Evolutionary conservation across 2,888 invertebrate genomes (phyloP), one percentile per base, ranked within the genome.

Genomic region (Drosophila niveifrons): DNA sequence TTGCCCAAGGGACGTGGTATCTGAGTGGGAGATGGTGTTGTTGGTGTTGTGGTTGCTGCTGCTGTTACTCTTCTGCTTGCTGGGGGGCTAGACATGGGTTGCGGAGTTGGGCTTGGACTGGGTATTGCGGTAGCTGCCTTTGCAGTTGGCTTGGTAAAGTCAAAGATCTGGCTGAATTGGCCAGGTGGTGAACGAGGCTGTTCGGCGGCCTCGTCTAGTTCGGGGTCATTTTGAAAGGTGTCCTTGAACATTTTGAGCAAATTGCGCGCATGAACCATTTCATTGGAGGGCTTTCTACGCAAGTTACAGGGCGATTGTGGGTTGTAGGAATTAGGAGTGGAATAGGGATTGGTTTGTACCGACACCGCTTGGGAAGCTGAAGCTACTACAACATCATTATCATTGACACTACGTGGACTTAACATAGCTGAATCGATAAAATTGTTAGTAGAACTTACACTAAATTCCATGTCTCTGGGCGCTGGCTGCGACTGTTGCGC

Each of bases 371-470:
- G 75, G 75, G 75, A 74, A 80, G 80, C 72, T 72, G 80, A 78
- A 87, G 78, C 82, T 85, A 85, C 86, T 80, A 72, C 78, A 80
- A 73, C 69, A 78, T 55, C 61, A 73, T 78, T 69, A 74, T 56
- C 66, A 80, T 51, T 59, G 67, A 56, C 58, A 82, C 75, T 69
- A 59, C 75, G 64, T 71, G 77, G 75, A 82, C 82, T 84, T 82
- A 80, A 69, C 65, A 34, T 77, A 78, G 70, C 65, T 67, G 69
- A 65, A 75, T 79, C 76, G 75, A 77, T 68, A 74, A 79, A 85
- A 85, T 82, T 80, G 90, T 91, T 91, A 91, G 91, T 90, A 90
- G 89, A 87, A 91, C 91, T 91, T 91, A 91, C 91, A 91, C 91
- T 91, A 90, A 91, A 90, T 89, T 91, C 91, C 90, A 91, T 91